Base-by-base conservation (phyloP, 2,888 invertebrate genomes). In the Drosophila incognita region DNA sequence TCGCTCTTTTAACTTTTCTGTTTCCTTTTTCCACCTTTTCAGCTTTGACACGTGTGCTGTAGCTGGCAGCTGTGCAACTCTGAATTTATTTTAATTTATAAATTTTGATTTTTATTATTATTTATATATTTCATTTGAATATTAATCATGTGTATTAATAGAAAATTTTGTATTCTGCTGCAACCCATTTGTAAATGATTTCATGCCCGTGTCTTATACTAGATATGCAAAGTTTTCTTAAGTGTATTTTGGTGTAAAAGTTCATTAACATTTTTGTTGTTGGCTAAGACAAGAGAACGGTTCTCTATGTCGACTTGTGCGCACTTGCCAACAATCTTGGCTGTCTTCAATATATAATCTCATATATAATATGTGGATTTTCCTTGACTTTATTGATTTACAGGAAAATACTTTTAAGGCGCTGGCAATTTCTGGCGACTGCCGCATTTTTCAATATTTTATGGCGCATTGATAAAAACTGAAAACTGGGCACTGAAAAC, bases 331-430 rank as follows among this genome's bases (percentile, higher is more conserved):
- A 10, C 42, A 29, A 15, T 54, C 21, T 36, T 7, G 54, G 27
- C 76, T 69, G 71, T 72, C 81, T 68, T 74, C 18, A 59, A 62
- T 61, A 49, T 54, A 15, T 53, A 4, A 57, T 38, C 7, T n/a
- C 18, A 33, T 31, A 31, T 54, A 51, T 18, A 21, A 51, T 57
- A 27, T 58, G 40, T 15, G 13, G 35, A 31, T 60, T 31, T 27
- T 21, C 15, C 24, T 10, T 61, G 52, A 15, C 11, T 49, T 38
- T 51, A 75, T 84, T 89, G 84, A 86, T 86, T 84, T 87, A 89
- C 89, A 89, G 89, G 89, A 70, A 89, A 85, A 87, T 72, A 89
- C 89, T 85, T 79, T 85, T 82, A 87, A 87, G 79, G 74, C 74
- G 57, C 67, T 79, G 31, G 52, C 65, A 53, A 82, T 81, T 82